Base-by-base conservation (phyloP, 2,113 vertebrate genomes). In the Origma solitaria region DNA sequence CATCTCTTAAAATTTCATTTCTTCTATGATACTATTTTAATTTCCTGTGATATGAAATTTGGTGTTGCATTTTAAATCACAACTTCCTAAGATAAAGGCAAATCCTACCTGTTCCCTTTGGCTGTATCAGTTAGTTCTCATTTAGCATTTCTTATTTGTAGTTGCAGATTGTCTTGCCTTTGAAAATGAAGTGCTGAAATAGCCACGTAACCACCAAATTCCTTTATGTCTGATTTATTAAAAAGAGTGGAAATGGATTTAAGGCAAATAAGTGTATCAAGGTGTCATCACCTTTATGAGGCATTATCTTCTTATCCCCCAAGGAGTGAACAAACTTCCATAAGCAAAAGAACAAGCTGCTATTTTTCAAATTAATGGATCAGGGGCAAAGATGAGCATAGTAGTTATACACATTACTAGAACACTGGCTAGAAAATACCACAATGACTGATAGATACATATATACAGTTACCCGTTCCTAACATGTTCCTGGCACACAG, bases 111-210 rank as follows among this genome's bases (percentile, higher is more conserved):
- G 7, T 56, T 85, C 7, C 17, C 16, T 83, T 87, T 65, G 45
- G 50, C 18, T 49, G 9, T 47, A 47, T 37, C 27, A 50, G 42
- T 87, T 73, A 65, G 42, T 11, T 79, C 6, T 50, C 33, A 53
- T 69, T 85, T 80, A 35, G 4, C 27, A 13, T 66, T 87, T 90
- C 57, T 71, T 40, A 23, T 93, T 62, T 75, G 33, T 33, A 51
- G 8, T 51, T 83, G 18, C 38, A 90, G 21, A 53, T 15, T 83
- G 8, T 24, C 60, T 88, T 86, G n/a, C 23, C 75, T 24, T 82
- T 94, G 68, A 71, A 69, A 91, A 69, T 50, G 2, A 77, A 50
- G 44, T 85, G 10, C 33, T 93, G 71, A 93, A 73, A 71, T 62
- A 81, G 8, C 27, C 27, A 33, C 10, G 28, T 31, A 78, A 51